A percentile compares a stretch with the other conserved stretches of the same genome.
Evolutionary conservation across 2,113 vertebrate genomes (phyloP).

Genomic region (Mormoops blainvillei): DNA sequence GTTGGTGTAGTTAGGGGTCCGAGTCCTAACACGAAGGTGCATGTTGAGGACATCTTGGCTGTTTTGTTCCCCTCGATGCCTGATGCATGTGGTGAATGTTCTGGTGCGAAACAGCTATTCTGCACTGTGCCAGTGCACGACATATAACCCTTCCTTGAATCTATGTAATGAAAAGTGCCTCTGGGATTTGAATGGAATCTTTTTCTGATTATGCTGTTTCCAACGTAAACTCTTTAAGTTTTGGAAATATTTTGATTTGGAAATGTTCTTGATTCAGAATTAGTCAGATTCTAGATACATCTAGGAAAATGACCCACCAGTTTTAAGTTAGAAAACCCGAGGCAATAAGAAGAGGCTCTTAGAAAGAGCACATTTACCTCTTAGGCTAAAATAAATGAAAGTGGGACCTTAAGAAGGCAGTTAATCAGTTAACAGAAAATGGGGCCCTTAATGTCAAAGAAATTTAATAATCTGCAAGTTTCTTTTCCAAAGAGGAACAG

Average conservation of each 20-base stretch:
- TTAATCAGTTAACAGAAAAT: background rate
- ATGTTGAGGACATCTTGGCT: background rate
- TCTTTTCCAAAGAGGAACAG: background rate
- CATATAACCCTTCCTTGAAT: background rate
- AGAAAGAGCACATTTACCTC: background rate
- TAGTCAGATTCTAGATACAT: background rate
- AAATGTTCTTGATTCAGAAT: constrained; percentile 38
- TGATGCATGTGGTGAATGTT: background rate
- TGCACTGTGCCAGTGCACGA: background rate
- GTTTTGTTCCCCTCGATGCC: background rate
- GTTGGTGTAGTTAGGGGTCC: background rate
- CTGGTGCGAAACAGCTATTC: background rate
- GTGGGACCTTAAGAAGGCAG: background rate
- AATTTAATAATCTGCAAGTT: background rate
- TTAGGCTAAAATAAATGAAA: background rate
- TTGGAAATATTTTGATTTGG: constrained; percentile 18
- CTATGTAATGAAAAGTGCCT: background rate
- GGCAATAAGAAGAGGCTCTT: background rate
- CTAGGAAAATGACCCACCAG: background rate
- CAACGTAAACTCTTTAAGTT: background rate
- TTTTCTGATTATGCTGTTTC: background rate
- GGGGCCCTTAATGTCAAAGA: background rate
- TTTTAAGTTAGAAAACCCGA: background rate
- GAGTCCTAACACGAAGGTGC: accelerated
- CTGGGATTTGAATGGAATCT: background rate